phyloP scores from a whole-genome alignment of 2,797 vertebrate genomes.

The Centropyge bicolor region DNA sequence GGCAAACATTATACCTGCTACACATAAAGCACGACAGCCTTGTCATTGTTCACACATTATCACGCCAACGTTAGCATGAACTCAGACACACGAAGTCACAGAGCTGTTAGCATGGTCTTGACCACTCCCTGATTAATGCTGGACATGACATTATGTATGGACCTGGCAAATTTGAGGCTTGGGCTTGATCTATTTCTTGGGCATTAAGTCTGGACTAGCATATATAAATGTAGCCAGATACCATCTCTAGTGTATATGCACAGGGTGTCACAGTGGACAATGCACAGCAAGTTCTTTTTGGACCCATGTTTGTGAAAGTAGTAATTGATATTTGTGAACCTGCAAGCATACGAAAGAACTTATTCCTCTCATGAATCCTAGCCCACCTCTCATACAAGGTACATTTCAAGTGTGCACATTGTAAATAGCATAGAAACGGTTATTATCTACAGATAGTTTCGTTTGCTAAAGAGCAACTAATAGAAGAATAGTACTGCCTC shows the following conservation, averaged over 20 bases:
- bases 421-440: constrained; percentile 9
- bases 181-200: background rate
- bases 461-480: background rate
- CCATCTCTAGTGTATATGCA: background rate
- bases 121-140: background rate
- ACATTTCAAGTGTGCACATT: background rate
- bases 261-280: background rate
- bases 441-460: background rate
- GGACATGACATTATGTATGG: background rate
- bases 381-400: background rate
- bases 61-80: no score
- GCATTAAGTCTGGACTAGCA: no score
- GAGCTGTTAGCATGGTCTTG: background rate
- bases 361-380: background rate
- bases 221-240: background rate
- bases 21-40: no score
- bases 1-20: no score
- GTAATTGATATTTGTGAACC: background rate
- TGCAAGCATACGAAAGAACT: background rate
- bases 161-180: background rate
- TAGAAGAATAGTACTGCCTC: background rate
- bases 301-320: background rate
- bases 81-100: no score
- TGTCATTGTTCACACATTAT: no score
- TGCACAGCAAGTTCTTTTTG: background rate